Conservation (phyloP, 2,888 invertebrate species). For the Drosophila antonietae region DNA sequence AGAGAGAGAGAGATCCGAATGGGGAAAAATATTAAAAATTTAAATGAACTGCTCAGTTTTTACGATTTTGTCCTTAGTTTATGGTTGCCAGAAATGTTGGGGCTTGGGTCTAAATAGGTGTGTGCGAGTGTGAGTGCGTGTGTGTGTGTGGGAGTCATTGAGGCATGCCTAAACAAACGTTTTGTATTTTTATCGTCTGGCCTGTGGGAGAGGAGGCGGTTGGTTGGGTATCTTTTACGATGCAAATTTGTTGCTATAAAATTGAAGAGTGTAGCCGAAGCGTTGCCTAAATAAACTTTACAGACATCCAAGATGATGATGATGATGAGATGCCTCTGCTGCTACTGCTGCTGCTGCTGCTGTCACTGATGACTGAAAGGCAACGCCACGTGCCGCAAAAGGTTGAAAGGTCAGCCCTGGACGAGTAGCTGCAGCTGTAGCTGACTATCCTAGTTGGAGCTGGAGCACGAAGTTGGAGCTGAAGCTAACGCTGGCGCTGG, state of each 20-base stretch:
- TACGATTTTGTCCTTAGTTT: slow-evolving; percentile 79
- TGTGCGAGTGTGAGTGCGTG: not conserved
- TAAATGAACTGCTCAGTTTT: slow-evolving; percentile 80
- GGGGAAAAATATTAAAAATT: slow-evolving; percentile 78
- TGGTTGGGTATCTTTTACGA: slow-evolving; percentile 73
- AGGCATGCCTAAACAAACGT: slow-evolving; percentile 76
- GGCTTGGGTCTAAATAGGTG: slow-evolving; percentile 14
- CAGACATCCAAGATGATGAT: slow-evolving; percentile 75
- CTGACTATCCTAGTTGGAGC: slow-evolving; percentile 4
- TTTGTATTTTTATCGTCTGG: slow-evolving; percentile 76
- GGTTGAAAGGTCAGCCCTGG: slow-evolving; percentile 74
- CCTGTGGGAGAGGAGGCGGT: slow-evolving; percentile 21
- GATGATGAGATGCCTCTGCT: slow-evolving; percentile 69
- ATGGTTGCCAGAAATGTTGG: slow-evolving; percentile 37
- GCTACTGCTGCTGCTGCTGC: slow-evolving; percentile 43
- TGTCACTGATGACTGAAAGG: slow-evolving; percentile 32
- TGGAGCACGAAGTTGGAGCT: slow-evolving; percentile 1
- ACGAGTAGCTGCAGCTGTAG: slow-evolving; percentile 3
- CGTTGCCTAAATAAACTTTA: slow-evolving; percentile 78
- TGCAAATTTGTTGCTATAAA: slow-evolving; percentile 80
- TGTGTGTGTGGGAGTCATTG: slow-evolving; percentile 33
- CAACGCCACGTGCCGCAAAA: slow-evolving; percentile 74
- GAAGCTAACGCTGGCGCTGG: not conserved
- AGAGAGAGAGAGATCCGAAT: slow-evolving; percentile 23
- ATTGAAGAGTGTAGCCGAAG: slow-evolving; percentile 75